Base-by-base conservation (phyloP, 2,888 invertebrate species). In the Tinea semifulvella region DNA sequence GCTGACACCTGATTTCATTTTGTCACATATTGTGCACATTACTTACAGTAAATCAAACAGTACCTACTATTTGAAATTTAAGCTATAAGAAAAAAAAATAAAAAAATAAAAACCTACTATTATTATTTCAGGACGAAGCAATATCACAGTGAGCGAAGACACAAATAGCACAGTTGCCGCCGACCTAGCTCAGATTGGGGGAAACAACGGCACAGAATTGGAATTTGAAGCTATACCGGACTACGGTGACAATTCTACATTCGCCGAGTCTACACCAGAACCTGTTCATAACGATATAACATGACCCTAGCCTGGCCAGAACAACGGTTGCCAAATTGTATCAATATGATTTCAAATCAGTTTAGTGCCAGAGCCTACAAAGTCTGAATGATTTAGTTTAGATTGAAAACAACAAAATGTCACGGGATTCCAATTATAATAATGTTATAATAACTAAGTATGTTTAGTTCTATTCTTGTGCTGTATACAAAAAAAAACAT, bases 121-220 rank as follows among this genome's bases (percentile, higher is more conserved):
- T 5, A 22, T 8, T 56, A 44, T 58, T 60, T 53, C 65, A 80
- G 79, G 79, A 79, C 64, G 77, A 79, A 59, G 74, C 79, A 63
- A 72, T 80, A 65, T 59, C 79, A 53, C 70, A 79, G 60, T 80
- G 56, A 73, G 31, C 11, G 31, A n/a, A 6, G 31, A 13, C 7
- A 4, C 6, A 2, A 31, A 31, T 14, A 31, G 10, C 14, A 13
- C 31, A 31, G 13, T 2, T 13, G 7, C 31, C n/a, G 31, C 6
- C 3, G 14, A 31, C 13, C 31, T 31, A 14, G 6, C 14, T 14
- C 31, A 22, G 6, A 57, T 55, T 53, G 31, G 17, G 27, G 17
- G 22, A 36, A 19, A 45, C 42, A 31, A 4, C 13, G 14, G 40
- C 40, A 22, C 19, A 3, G 20, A 31, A 3, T 31, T 22, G 14